phyloP scores from a whole-genome alignment of 1,140 invertebrate genomes.

The Drosophila biarmipes region DNA sequence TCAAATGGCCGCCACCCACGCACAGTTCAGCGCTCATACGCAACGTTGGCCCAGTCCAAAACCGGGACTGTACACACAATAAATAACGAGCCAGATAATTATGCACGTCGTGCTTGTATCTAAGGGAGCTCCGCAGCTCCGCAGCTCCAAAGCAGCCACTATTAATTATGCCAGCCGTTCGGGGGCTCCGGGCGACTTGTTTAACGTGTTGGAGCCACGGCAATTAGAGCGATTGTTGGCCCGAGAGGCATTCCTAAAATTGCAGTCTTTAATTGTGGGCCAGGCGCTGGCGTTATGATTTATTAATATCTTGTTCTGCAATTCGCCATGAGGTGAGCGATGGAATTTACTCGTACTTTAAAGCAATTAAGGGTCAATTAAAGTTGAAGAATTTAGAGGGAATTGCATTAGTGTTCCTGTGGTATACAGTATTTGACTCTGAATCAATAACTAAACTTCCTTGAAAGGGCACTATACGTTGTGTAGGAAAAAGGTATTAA shows the following conservation, averaged over 20 bases:
- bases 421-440: too few relatives aligned
- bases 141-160: constrained; percentile 30
- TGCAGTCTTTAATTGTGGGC: constrained; percentile 67
- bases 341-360: constrained; percentile 2
- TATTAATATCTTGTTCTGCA: constrained; percentile 50
- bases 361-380: constrained; percentile 12
- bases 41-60: constrained; percentile 55
- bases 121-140: constrained; percentile 46
- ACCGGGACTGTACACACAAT: constrained; percentile 53
- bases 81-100: constrained; percentile 78
- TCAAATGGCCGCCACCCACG: constrained; percentile 75
- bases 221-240: constrained; percentile 52
- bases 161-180: constrained; percentile 43
- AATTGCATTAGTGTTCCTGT: too few relatives aligned
- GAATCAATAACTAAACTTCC: too few relatives aligned
- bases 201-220: constrained; percentile 34
- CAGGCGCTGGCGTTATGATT: constrained; percentile 47
- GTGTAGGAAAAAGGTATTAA: too few relatives aligned
- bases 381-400: too few relatives aligned
- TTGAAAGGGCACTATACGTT: too few relatives aligned
- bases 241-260: constrained; percentile 39
- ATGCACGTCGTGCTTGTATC: constrained; percentile 64
- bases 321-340: constrained; percentile 43
- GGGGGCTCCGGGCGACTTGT: constrained; percentile 2
- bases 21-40: constrained; percentile 68